phyloP scores from a whole-genome alignment of 2,888 invertebrate genomes.

The Sthenelais limicola region DNA sequence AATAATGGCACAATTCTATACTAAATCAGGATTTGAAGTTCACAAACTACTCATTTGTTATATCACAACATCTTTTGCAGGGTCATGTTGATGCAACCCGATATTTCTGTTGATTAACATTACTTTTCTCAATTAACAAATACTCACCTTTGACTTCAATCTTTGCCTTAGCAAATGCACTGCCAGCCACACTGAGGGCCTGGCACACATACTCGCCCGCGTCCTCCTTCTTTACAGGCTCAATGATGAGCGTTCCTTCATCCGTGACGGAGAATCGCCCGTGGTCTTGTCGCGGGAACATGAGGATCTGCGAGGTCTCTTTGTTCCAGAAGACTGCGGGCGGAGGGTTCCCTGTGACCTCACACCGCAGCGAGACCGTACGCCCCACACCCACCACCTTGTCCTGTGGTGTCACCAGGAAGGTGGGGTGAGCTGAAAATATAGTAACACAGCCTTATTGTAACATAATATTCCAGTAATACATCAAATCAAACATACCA shows the following conservation, averaged over 20 bases:
- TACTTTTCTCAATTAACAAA: no score
- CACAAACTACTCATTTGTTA: no score
- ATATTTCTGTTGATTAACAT: no score
- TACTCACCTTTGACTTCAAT: constrained; percentile 66
- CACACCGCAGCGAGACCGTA: constrained; percentile 52
- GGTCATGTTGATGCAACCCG: no score
- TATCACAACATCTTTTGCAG: no score
- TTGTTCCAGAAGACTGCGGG: constrained; percentile 56
- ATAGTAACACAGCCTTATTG: neutral
- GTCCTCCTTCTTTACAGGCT: constrained; percentile 52
- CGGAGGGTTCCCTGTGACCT: constrained; percentile 53
- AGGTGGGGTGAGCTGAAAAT: constrained; percentile 50
- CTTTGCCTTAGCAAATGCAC: constrained; percentile 63
- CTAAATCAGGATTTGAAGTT: no score
- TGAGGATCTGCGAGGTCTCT: constrained; percentile 72
- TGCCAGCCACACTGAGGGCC: constrained; percentile 75
- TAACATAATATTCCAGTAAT: no score
- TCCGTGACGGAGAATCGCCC: constrained; percentile 90
- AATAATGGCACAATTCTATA: no score
- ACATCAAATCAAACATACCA: no score
- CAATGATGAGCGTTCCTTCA: constrained; percentile 67
- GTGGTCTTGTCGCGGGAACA: constrained; percentile 60
- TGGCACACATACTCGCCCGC: constrained; percentile 55
- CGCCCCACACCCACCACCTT: constrained; percentile 53
- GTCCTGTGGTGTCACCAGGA: constrained; percentile 53